These are phyloP conservation scores for Struthidea cinerea DNA, from an alignment of 2,113 vertebrate species.

Conservation along the genomic window DNA sequence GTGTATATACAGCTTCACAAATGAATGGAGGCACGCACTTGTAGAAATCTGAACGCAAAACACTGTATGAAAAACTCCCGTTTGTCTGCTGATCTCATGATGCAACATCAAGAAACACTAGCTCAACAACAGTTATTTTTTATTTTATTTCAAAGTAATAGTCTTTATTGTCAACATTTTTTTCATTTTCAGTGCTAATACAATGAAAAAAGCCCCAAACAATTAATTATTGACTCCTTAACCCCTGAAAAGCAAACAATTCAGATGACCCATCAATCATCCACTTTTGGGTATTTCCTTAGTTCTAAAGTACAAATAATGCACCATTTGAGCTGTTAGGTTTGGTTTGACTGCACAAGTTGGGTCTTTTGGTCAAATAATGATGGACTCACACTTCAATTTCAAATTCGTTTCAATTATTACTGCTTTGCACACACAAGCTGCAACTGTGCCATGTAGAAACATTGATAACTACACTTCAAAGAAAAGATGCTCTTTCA, in stretches of 20 bases:
- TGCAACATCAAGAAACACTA: background rate
- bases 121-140: background rate
- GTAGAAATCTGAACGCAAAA: background rate
- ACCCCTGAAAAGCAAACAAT: background rate
- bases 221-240: background rate
- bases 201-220: background rate
- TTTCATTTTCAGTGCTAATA: background rate
- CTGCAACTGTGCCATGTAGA: background rate
- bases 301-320: background rate
- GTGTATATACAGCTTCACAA: background rate
- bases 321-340: background rate
- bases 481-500: background rate
- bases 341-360: background rate
- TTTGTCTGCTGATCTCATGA: background rate
- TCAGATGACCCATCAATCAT: background rate
- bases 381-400: background rate
- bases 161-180: background rate
- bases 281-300: background rate
- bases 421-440: background rate
- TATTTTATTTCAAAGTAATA: background rate
- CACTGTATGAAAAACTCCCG: background rate
- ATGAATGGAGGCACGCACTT: background rate
- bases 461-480: background rate
- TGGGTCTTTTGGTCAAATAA: background rate
- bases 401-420: background rate